Base-by-base conservation (phyloP, 2,888 invertebrate species). In the Schrankia costaestrigalis region DNA sequence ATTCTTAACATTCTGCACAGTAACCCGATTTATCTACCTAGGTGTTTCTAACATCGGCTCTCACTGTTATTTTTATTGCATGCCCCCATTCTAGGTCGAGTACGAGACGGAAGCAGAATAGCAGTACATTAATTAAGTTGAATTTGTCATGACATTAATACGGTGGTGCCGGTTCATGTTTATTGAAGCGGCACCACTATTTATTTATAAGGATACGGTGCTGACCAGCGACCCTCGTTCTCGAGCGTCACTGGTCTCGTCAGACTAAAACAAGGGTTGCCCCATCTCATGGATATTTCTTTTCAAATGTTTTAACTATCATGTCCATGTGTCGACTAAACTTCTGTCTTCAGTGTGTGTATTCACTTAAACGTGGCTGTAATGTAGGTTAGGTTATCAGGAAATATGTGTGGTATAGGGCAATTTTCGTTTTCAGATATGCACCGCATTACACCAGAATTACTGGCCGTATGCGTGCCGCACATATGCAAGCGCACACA, bases 381-480 rank as follows among this genome's bases (percentile, higher is more conserved):
- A n/a, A n/a, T n/a, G n/a, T 78, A 78, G 74, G 76, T 65, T 82
- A 85, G 82, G 77, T 70, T 63, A 64, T 75, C 78, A 78, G 77
- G 79, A 77, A 81, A 82, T 85, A 84, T 87, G 87, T 87, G 87
- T 87, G 87, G 86, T 87, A 86, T 85, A 87, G 86, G 87, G 85
- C 79, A 83, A 78, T 87, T 87, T 87, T 87, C 84, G 82, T 87
- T 87, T 87, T 87, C 87, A 87, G 87, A 87, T 87, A 81, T 87
- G 87, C 87, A 83, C 86, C 78, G 82, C 83, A 80, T 86, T 87
- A 86, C 87, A 86, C 87, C 87, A 87, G 87, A 87, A 83, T 81
- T 86, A 87, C 87, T 87, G 87, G 87, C 87, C 87, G 76, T 87
- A 83, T 83, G 84, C 87, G 86, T 87, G 86, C 82, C 87, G 86